Conservation (phyloP, 2,797 vertebrate species). For the Gallinago solitaria region DNA sequence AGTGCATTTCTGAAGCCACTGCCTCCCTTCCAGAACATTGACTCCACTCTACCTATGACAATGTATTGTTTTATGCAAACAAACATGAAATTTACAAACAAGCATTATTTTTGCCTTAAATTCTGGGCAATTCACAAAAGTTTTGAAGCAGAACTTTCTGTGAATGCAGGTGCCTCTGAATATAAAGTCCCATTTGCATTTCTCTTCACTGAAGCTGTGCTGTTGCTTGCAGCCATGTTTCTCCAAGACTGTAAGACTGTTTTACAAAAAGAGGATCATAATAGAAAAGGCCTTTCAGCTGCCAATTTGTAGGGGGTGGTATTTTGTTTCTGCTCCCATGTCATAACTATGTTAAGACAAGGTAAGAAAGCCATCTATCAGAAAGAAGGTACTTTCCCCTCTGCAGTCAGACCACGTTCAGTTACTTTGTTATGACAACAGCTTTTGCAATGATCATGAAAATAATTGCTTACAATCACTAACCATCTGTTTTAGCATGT, state of each 20-base stretch:
- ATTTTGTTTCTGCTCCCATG: not conserved
- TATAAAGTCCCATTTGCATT: not conserved
- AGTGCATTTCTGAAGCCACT: not conserved
- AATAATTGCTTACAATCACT: not conserved
- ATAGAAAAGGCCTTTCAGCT: not conserved
- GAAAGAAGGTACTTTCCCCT: not conserved
- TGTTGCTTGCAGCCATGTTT: not conserved
- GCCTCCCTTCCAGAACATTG: not conserved
- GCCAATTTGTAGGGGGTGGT: not conserved
- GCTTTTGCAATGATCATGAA: not conserved
- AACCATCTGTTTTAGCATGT: not conserved
- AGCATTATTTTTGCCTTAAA: not conserved
- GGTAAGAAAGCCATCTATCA: accelerated
- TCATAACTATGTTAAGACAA: not conserved
- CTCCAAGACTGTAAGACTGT: accelerated
- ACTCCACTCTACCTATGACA: not conserved
- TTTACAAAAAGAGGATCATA: not conserved
- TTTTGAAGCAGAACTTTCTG: not conserved
- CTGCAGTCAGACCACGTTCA: not conserved
- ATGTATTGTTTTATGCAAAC: accelerated
- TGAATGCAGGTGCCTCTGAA: not conserved
- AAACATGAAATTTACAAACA: not conserved
- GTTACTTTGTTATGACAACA: not conserved
- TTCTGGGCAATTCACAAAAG: not conserved
- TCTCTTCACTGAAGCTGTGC: not conserved